phyloP scores from a whole-genome alignment of 2,888 invertebrate genomes.

The Subacronicta megacephala region DNA sequence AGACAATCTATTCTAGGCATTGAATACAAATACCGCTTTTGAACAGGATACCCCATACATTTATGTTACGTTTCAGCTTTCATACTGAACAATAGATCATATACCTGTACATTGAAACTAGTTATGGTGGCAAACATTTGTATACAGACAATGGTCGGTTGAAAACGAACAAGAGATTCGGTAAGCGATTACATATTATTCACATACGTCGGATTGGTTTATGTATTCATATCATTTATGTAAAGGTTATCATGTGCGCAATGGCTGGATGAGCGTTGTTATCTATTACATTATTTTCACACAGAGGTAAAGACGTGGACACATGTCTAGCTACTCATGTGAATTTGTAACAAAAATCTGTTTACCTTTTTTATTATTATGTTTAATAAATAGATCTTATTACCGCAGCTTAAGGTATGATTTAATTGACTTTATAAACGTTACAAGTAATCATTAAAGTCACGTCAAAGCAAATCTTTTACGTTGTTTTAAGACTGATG shows the following conservation, averaged over 20 bases:
- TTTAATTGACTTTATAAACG: too few relatives aligned
- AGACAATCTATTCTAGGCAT: slow-evolving; percentile 6
- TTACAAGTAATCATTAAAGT: too few relatives aligned
- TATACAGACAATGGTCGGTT: slow-evolving; percentile 49
- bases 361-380: too few relatives aligned
- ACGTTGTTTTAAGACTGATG: too few relatives aligned
- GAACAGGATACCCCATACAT: slow-evolving; percentile 5
- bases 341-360: too few relatives aligned
- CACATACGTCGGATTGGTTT: slow-evolving; percentile 22
- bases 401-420: too few relatives aligned
- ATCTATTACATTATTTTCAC: background rate
- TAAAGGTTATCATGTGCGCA: slow-evolving; percentile 7
- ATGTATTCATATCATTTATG: slow-evolving; percentile 12
- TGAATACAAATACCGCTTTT: slow-evolving; percentile 13
- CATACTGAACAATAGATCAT: slow-evolving; percentile 31
- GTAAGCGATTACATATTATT: slow-evolving; percentile 63
- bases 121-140: slow-evolving; percentile 40
- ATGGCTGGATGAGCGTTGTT: slow-evolving; percentile 12
- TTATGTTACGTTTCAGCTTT: slow-evolving; percentile 30
- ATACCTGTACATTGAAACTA: slow-evolving; percentile 24
- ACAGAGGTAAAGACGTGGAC: background rate
- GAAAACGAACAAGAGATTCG: slow-evolving; percentile 58
- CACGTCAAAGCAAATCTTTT: too few relatives aligned
- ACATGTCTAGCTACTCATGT: background rate
- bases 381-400: too few relatives aligned